Conservation (phyloP, 37 sponge, comb jelly and placozoan species). For the Ianthella basta region DNA sequence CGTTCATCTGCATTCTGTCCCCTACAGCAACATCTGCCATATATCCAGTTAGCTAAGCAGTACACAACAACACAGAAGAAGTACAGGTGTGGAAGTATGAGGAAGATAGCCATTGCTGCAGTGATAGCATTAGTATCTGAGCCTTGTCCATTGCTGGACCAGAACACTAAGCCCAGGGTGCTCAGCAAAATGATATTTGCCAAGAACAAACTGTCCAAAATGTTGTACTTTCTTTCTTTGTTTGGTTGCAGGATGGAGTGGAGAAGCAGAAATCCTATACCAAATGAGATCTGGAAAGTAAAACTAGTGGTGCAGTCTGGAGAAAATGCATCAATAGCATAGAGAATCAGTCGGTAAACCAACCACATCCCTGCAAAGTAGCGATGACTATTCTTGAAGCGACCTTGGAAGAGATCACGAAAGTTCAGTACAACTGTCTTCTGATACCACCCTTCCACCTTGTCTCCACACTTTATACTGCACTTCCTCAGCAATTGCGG, state of each 20-base stretch:
- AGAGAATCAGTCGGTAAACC: slow-evolving; percentile 4
- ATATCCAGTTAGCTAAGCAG: neutral
- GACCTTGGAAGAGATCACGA: neutral
- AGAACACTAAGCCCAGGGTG: neutral
- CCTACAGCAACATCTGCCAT: too few relatives aligned
- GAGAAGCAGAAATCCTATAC: neutral
- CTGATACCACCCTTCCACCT: neutral
- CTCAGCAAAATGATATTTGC: neutral
- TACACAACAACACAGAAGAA: neutral
- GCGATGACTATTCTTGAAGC: neutral
- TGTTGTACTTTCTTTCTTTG: neutral
- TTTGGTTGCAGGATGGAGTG: slow-evolving; percentile 24
- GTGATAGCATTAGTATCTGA: neutral
- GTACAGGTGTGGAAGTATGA: neutral
- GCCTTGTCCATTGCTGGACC: too few relatives aligned
- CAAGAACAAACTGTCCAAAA: neutral
- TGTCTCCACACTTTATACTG: neutral
- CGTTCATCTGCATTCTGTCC: too few relatives aligned
- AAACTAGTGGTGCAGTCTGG: neutral
- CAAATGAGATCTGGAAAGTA: neutral
- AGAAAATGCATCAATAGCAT: slow-evolving; percentile 11
- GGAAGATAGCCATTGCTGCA: neutral
- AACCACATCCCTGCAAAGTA: slow-evolving; percentile 20
- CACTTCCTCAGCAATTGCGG: slow-evolving; percentile 5
- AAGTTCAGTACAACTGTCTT: neutral